Conservation (phyloP, 2,113 vertebrate species). For the Chauna torquata region DNA sequence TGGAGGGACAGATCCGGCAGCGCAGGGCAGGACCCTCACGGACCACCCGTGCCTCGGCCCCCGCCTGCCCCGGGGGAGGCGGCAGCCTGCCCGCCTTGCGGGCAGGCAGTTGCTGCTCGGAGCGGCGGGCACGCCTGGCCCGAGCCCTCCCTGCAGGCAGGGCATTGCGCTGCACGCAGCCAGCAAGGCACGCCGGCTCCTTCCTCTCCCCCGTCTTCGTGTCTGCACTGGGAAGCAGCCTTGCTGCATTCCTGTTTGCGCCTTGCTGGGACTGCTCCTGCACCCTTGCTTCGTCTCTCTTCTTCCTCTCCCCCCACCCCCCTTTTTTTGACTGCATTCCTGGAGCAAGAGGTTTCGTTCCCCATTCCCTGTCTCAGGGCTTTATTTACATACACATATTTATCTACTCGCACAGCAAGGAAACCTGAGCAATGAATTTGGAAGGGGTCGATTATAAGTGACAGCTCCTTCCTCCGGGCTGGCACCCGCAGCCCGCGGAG, state of each 20-base stretch:
- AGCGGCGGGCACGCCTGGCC: not conserved
- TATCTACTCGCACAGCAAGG: not conserved
- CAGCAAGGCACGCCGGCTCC: not conserved
- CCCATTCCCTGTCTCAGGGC: not conserved
- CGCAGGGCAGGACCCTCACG: not conserved
- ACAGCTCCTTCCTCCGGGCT: not conserved
- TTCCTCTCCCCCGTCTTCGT: accelerated
- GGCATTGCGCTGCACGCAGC: not conserved
- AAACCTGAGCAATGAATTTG: not conserved
- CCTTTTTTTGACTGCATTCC: not conserved
- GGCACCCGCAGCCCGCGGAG: not conserved
- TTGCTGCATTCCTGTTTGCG: accelerated
- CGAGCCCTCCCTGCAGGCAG: not conserved
- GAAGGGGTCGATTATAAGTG: not conserved
- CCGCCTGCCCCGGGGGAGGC: not conserved
- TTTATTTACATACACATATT: not conserved
- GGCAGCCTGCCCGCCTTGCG: accelerated
- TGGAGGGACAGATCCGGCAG: not conserved
- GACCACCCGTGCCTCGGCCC: not conserved
- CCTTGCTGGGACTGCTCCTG: not conserved
- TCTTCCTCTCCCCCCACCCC: not conserved
- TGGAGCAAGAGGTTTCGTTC: not conserved
- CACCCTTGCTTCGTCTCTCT: not conserved
- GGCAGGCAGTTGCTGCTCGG: not conserved
- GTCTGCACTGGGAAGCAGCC: not conserved